Evolutionary conservation across 92 coral and sea anemone species (phyloP).

Genomic region (Desmophyllum pertusum): DNA sequence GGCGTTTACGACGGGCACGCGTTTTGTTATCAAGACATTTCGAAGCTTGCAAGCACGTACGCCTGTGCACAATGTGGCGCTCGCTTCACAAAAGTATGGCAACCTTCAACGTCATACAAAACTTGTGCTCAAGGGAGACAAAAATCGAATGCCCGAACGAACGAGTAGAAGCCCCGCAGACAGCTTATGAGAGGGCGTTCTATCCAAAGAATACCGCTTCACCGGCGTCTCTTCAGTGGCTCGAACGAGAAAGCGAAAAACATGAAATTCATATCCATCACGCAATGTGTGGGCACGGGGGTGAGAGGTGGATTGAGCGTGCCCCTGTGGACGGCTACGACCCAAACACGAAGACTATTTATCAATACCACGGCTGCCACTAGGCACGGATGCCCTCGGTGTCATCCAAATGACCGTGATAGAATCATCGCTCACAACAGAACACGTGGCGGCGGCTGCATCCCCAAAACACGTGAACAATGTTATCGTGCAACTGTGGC

Average conservation of each 20-base stretch:
- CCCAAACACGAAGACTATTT: neutral
- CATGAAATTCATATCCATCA: conserved; percentile 37
- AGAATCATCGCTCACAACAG: too few species aligned
- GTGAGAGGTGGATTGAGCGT: neutral
- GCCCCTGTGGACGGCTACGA: neutral
- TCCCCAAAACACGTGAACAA: too few species aligned
- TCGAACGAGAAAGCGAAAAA: neutral
- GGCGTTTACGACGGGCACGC: neutral
- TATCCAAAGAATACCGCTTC: neutral
- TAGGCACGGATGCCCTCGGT: neutral
- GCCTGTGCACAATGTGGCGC: neutral
- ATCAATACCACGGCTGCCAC: conserved; percentile 15
- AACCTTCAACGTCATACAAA: neutral
- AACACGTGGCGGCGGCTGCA: too few species aligned
- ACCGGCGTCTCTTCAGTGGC: neutral
- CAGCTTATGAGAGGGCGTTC: neutral
- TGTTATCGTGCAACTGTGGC: too few species aligned
- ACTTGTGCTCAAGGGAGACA: neutral
- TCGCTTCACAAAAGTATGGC: neutral
- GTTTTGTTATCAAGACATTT: neutral
- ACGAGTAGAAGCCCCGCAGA: neutral
- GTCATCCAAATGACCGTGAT: too few species aligned
- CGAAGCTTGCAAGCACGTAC: neutral
- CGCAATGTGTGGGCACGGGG: conserved; percentile 27
- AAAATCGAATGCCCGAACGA: neutral